Evolutionary conservation across 2,797 vertebrate genomes (phyloP).

Genomic region (Sebastes trivittatus): DNA sequence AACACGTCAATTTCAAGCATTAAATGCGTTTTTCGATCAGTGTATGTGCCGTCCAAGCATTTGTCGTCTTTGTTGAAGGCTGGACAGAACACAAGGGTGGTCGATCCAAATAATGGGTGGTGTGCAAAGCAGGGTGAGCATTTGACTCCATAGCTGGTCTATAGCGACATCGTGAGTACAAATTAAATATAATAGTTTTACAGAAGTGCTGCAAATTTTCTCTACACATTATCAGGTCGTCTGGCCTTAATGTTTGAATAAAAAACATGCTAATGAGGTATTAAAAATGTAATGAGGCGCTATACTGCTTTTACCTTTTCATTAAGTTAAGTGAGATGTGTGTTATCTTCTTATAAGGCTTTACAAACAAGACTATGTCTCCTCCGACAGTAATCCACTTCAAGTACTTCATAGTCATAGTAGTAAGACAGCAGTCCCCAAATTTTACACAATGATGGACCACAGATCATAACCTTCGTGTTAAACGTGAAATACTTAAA

Average conservation of each 20-base stretch:
- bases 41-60: neutral
- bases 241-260: neutral
- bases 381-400: too few species aligned
- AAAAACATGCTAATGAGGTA: neutral
- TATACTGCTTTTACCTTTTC: fast-evolving
- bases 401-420: too few species aligned
- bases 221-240: neutral
- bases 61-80: neutral
- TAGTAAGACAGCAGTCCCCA: too few species aligned
- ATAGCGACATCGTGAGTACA: slow-evolving; percentile 62
- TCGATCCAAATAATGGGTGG: neutral
- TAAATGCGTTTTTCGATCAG: fast-evolving
- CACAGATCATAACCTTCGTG: too few species aligned
- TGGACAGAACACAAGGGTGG: neutral
- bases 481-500: too few species aligned
- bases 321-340: too few species aligned
- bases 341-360: too few species aligned
- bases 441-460: too few species aligned
- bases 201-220: too few species aligned
- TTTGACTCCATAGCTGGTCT: slow-evolving; percentile 26
- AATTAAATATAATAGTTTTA: neutral
- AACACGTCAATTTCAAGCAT: neutral
- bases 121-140: neutral
- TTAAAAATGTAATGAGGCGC: fast-evolving
- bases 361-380: neutral